Percentiles rank a stretch among this genome's conserved stretches.
These are phyloP conservation scores for Coregonus suidteri DNA, from an alignment of 2,797 vertebrate species.

Conservation along the genomic window DNA sequence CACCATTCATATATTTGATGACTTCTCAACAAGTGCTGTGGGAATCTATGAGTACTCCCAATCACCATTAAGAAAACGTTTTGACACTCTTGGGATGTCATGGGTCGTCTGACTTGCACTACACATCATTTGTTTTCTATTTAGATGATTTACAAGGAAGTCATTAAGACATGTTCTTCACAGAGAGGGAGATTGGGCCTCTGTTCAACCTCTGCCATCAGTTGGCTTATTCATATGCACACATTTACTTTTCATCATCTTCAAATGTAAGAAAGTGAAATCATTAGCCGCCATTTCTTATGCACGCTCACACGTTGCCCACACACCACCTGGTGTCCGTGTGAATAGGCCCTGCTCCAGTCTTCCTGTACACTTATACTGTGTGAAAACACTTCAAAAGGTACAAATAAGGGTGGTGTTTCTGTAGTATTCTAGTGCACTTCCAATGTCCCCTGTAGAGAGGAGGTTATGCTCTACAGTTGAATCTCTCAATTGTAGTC, in stretches of 20 bases:
- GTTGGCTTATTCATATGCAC: background rate
- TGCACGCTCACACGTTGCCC: background rate
- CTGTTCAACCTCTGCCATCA: too few species aligned
- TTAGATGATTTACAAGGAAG: too few species aligned
- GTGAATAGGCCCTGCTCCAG: constrained; percentile 1
- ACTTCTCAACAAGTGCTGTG: too few species aligned
- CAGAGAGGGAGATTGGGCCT: background rate
- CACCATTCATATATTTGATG: too few species aligned
- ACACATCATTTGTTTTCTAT: too few species aligned
- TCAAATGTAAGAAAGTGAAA: background rate
- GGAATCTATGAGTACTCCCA: too few species aligned
- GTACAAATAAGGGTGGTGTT: background rate
- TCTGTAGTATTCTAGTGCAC: background rate
- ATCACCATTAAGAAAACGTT: too few species aligned
- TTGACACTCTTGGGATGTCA: too few species aligned
- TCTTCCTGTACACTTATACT: background rate
- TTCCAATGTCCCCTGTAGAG: background rate
- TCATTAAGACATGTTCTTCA: too few species aligned
- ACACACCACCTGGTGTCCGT: background rate
- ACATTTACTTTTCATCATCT: background rate
- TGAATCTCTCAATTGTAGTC: background rate
- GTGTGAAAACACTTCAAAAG: background rate
- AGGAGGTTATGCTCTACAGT: background rate
- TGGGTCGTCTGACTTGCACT: background rate
- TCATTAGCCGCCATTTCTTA: background rate